Conservation (phyloP, 2,797 vertebrate genomes). For the Epinephelus malabaricus region DNA sequence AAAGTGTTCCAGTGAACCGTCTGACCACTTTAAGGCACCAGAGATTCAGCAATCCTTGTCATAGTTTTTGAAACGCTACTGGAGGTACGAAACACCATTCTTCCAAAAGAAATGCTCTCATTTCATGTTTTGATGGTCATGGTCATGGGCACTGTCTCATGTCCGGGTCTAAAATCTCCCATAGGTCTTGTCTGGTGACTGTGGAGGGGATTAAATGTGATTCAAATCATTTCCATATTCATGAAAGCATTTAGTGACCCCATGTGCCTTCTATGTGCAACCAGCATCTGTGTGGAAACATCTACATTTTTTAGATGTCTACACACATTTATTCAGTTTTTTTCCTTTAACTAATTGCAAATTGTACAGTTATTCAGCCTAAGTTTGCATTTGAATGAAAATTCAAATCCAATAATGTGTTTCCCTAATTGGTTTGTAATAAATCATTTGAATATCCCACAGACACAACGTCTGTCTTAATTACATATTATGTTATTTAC, state of each 20-base stretch:
- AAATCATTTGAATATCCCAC: slow-evolving; percentile 15
- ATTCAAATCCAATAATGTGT: not conserved
- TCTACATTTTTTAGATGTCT: not conserved
- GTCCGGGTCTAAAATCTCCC: not conserved
- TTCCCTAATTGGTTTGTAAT: not conserved
- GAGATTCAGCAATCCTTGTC: not conserved
- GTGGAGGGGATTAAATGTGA: not conserved
- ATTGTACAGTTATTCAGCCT: not conserved
- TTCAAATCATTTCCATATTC: slow-evolving; percentile 2
- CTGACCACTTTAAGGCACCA: not conserved
- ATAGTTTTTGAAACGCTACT: not conserved
- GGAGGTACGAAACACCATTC: not conserved
- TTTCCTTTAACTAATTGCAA: not conserved
- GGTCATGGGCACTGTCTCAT: not conserved
- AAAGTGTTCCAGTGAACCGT: not conserved
- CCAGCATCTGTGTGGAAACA: not conserved
- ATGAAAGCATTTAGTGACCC: not conserved
- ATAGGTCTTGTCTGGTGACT: not conserved
- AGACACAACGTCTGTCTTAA: not conserved
- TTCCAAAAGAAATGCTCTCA: not conserved
- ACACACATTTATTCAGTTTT: not conserved
- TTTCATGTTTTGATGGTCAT: not conserved
- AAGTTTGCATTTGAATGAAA: not conserved
- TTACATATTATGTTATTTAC: not conserved
- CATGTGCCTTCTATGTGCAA: too few species aligned